phyloP scores from a whole-genome alignment of 1,140 invertebrate genomes.

The Solenopsis fugax region DNA sequence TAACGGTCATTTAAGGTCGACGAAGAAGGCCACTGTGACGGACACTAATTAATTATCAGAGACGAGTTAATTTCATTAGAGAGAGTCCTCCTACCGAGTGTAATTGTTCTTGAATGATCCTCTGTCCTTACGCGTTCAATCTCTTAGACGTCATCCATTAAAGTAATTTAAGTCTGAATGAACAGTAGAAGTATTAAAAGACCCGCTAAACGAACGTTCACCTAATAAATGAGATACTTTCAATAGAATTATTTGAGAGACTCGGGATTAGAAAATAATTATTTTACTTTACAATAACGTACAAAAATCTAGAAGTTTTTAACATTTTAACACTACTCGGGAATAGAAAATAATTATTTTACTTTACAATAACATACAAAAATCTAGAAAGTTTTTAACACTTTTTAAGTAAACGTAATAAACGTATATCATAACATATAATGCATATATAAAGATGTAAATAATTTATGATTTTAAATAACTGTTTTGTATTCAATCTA shows the following conservation, averaged over 20 bases:
- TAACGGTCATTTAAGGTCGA: conserved; percentile 32
- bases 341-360: conserved; percentile 3
- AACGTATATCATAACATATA: background rate
- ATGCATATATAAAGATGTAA: background rate
- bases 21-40: conserved; percentile 40
- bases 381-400: background rate
- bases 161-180: conserved; percentile 62
- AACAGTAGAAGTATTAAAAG: conserved; percentile 55
- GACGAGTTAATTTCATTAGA: conserved; percentile 74
- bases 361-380: background rate
- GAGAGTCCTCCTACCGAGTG: conserved; percentile 61
- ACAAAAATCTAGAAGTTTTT: background rate
- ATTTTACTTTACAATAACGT: background rate
- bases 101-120: conserved; percentile 71
- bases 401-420: background rate
- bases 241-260: conserved; percentile 8
- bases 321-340: background rate
- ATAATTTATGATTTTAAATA: background rate
- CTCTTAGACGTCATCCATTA: conserved; percentile 63
- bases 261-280: conserved; percentile 3
- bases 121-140: conserved; percentile 51
- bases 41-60: conserved; percentile 69
- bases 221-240: conserved; percentile 50
- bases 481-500: background rate
- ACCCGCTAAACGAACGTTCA: conserved; percentile 26